Conservation (phyloP, 2,888 invertebrate species). For the Scaptomyza flava region DNA sequence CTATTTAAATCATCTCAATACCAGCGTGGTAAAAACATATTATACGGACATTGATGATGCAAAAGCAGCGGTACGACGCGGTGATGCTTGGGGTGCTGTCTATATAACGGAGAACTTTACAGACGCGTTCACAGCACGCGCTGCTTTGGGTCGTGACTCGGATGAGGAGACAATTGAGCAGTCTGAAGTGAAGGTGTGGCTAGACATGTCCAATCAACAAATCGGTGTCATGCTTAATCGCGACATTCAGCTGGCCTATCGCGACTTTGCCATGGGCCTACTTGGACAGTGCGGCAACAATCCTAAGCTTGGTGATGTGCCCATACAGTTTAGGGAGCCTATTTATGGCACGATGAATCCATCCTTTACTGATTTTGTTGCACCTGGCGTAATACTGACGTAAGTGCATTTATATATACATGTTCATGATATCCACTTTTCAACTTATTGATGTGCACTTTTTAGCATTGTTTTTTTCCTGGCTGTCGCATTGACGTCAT, state of each 20-base stretch:
- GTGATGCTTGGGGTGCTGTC: conserved; percentile 94
- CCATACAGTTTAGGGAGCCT: conserved; percentile 94
- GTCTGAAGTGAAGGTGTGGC: conserved; percentile 94
- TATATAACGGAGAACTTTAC: conserved; percentile 96
- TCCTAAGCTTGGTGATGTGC: conserved; percentile 94
- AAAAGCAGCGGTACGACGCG: conserved; percentile 89
- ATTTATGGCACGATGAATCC: conserved; percentile 95
- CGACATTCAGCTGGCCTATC: conserved; percentile 93
- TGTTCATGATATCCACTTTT: conserved; percentile 5
- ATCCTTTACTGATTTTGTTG: conserved; percentile 97
- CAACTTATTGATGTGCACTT: conserved; percentile 18
- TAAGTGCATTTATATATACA: conserved; percentile 85
- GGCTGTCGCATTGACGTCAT: conserved; percentile 96
- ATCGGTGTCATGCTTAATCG: conserved; percentile 95
- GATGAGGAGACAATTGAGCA: conserved; percentile 94
- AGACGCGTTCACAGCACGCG: conserved; percentile 92
- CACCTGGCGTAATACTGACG: conserved; percentile 97
- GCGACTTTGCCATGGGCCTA: conserved; percentile 92
- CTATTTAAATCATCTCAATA: conserved; percentile 90
- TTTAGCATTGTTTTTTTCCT: conserved; percentile 97
- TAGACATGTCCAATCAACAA: conserved; percentile 98
- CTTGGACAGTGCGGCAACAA: conserved; percentile 91
- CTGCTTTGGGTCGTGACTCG: conserved; percentile 91
- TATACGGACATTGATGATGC: conserved; percentile 89
- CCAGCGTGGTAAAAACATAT: conserved; percentile 89